Base-by-base conservation (phyloP, 2,888 invertebrate species). In the Mycalesis mineus region DNA sequence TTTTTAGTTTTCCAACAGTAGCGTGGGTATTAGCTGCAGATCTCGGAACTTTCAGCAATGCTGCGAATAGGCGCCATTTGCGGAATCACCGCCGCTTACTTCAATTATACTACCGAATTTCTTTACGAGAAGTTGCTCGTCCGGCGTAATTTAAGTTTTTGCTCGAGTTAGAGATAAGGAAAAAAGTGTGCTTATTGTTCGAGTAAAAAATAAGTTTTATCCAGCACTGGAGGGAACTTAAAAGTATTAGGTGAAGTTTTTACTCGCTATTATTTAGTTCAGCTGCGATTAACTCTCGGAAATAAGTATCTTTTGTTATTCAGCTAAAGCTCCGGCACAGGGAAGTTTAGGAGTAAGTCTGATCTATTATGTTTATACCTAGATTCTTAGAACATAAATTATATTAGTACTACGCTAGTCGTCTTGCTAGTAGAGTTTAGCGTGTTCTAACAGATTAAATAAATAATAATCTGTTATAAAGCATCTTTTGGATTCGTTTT, bases 231-330 rank as follows among this genome's bases (percentile, higher is more conserved):
- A 55, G 53, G 39, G 62, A 55, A 50, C 52, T 64, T 59, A 41
- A 55, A 55, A 64, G 64, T 62, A 60, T 61, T 58, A 62, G 61
- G 47, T 59, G 55, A 66, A 67, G 57, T 64, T 66, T 65, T 66
- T 63, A 63, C 58, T 60, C 58, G 60, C 59, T 62, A 51, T 64
- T 36, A 63, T 67, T 67, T 66, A 66, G 64, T 59, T 41, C 52
- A 31, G 56, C 51, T 44, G 51, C 52, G 60, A 62, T 62, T 63
- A 64, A 60, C 58, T 60, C 54, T 60, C 37, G 58, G 42, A 52
- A 64, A 62, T 60, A 55, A 64, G 62, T 58, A 58, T 55, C 55
- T 58, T 62, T 58, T 52, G 48, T 57, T 62, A 47, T 60, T 56
- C 50, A 58, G 45, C 45, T 54, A 49, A 60, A 55, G 58, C 56